These are phyloP conservation scores for Phortica okadai DNA, from an alignment of 2,888 invertebrate genomes.

Conservation along the genomic window DNA sequence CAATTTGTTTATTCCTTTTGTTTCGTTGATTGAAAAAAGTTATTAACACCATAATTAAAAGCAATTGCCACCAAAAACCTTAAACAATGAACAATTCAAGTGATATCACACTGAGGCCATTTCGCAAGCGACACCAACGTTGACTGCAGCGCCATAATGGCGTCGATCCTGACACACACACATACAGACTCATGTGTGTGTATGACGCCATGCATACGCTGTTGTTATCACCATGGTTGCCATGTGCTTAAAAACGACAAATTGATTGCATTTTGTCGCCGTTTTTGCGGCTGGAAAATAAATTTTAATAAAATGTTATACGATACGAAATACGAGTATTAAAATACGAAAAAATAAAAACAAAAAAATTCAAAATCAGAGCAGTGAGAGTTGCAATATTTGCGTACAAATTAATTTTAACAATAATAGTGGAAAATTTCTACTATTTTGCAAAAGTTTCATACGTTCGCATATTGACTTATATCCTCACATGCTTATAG, in stretches of 20 bases:
- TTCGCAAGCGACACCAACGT: neutral
- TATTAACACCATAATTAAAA: slow-evolving; percentile 34
- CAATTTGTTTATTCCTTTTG: neutral
- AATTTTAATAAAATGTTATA: slow-evolving; percentile 23
- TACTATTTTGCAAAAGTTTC: neutral
- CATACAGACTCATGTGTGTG: neutral
- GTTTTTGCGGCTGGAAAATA: slow-evolving; percentile 18
- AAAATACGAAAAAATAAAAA: neutral
- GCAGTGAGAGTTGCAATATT: neutral
- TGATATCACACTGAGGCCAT: neutral
- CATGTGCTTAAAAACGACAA: neutral
- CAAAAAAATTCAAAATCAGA: neutral
- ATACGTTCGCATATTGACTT: neutral
- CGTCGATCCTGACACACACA: neutral
- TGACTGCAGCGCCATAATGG: no score
- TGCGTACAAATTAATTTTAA: slow-evolving; percentile 24
- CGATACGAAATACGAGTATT: neutral
- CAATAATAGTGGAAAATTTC: neutral
- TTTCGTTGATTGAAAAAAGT: slow-evolving; percentile 26
- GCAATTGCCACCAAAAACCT: slow-evolving; percentile 17
- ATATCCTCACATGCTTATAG: no score
- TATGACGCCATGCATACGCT: neutral
- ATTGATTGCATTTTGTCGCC: slow-evolving; percentile 31
- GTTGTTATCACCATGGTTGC: neutral
- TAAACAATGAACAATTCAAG: slow-evolving; percentile 18